A percentile compares a stretch with the other conserved stretches of the same genome.
Evolutionary conservation across 2,797 vertebrate genomes (phyloP).

Genomic region (Peromyscus nudipes): DNA sequence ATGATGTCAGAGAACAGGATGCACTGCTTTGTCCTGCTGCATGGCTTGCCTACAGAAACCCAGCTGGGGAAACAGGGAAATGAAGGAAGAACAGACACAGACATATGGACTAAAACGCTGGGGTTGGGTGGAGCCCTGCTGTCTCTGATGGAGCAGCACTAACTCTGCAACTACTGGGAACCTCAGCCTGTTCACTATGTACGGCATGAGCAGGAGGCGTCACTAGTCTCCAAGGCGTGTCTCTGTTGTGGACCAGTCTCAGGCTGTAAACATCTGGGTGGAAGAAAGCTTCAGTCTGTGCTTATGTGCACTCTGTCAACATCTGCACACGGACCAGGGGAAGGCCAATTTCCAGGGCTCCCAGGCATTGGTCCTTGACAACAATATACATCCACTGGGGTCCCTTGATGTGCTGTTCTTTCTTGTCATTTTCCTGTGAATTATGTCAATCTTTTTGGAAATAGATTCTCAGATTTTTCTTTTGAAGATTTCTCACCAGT

Average conservation of each 20-base stretch:
- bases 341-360: background rate
- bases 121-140: background rate
- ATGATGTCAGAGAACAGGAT: background rate
- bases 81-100: no score
- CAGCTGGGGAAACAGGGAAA: background rate
- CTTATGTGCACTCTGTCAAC: background rate
- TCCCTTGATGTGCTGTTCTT: background rate
- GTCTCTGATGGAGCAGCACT: no score
- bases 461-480: slow-evolving; percentile 4
- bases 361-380: background rate
- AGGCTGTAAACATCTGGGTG: background rate
- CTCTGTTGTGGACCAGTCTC: background rate
- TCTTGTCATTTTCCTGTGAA: background rate
- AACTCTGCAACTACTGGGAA: background rate
- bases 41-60: background rate
- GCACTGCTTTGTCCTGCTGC: background rate
- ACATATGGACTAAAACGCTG: background rate
- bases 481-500: slow-evolving; percentile 7
- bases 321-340: background rate
- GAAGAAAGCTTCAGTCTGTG: no score
- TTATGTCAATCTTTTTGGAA: background rate
- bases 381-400: background rate
- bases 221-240: no score
- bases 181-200: no score
- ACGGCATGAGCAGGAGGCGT: background rate